Evolutionary conservation across 35 echinoderm and acorn worm genomes (phyloP), one percentile per base, ranked within the genome.

Genomic region (Hemicentrotus pulcherrimus): DNA sequence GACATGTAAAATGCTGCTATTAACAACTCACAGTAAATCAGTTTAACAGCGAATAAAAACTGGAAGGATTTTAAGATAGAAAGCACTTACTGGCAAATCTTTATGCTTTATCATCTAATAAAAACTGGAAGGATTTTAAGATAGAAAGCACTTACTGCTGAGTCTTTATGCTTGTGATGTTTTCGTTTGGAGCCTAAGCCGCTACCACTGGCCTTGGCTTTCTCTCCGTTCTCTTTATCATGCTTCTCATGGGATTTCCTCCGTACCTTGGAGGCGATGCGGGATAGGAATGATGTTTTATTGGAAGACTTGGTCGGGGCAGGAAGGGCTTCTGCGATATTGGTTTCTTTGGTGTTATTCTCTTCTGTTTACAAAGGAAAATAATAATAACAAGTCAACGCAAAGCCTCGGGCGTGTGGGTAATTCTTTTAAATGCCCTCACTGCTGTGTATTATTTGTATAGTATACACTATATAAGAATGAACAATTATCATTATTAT

Each of bases 221-320:
- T 95, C 32, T 96, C 97, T 31, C 32, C 60, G 18, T 96, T 96
- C 78, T 97, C 97, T 47, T 99, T 97, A 61, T 95, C 94, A 46
- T 97, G 93, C 22, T 86, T 78, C 19, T 96, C 96, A 19, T 93
- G 86, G 28, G 96, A 95, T 47, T 89, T 95, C 88, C 86, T 96
- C 47, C 95, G 94, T 47, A 99, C 95, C 65, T 95, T 92, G 91
- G 95, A 94, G 22, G 95, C 96, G 46, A 99, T 91, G 24, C 98
- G 94, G 11, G 96, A 96, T n/a, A 99, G 97, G 94, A 99, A 95
- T 0, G 96, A 97, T 24, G 96, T 59, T 86, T 98, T 98, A 35
- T 91, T 91, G 9, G 96, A 86, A 28, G 96, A 93, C 46, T 94
- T 95, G 94, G 94, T 32, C 10, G 45, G 52, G 47, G 86, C 24